Base-by-base conservation (phyloP, 1,140 invertebrate species). In the Drosophila subobscura region DNA sequence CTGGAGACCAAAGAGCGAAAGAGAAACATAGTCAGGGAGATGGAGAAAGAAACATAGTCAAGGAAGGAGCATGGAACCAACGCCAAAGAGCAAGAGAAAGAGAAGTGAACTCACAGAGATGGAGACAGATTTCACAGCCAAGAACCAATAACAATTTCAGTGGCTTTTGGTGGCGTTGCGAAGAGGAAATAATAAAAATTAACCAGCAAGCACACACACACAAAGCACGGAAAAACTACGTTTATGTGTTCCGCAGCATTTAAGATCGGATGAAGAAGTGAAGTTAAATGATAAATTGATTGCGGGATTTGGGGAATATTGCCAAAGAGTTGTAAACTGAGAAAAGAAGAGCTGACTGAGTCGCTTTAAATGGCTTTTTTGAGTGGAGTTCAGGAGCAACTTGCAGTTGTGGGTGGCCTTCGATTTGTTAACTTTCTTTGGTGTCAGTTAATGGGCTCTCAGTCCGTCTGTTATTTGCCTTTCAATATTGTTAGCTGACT, bases 161-260 rank as follows among this genome's bases (percentile, higher is more conserved):
- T 72, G 65, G 51, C 54, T 59, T 66, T 59, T 37, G 33, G 10
- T 37, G 33, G 60, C 16, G 16, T 20, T 52, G 66, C 53, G 51
- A 77, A 86, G 47, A 70, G 76, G 63, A 79, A 89, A 89, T 89
- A 79, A 83, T 83, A 89, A 84, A 89, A 89, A 84, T 89, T 72
- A 80, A 80, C 71, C 83, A 84, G 79, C 55, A 63, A 63, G 42
- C 65, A 49, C 54, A 70, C 61, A 55, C 63, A 49, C n/a, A 58
- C 22, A 29, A 63, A 47, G 53, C 45, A 60, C 45, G 0, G 14
- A 4, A 12, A 29, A 54, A 56, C 65, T 63, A 72, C 56, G 67
- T 80, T 80, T 77, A 80, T 86, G 72, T 52, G 50, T 6, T 29
- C 10, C 25, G 59, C 53, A 54, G 41, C 37, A 47, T 51, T 58